Conservation (phyloP, 2,797 vertebrate species). For the Brachyrhaphis roseni region DNA sequence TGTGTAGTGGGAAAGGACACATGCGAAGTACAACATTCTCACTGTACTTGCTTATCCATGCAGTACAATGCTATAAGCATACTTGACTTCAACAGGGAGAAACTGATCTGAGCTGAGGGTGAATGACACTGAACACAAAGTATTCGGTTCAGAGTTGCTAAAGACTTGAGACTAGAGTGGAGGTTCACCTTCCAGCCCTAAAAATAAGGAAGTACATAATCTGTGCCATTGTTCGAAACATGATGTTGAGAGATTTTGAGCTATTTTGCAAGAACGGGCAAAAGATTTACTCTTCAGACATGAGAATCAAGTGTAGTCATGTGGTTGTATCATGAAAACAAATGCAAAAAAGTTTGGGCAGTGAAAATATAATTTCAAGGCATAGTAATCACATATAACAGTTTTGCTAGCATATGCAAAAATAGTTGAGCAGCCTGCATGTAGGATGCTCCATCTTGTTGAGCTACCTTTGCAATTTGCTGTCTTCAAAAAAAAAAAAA, state of each 20-base stretch:
- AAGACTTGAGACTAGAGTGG: not conserved
- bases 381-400: not conserved
- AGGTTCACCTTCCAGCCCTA: not conserved
- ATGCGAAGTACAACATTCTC: not conserved
- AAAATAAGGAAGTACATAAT: not conserved
- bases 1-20: not conserved
- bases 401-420: not conserved
- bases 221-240: not conserved
- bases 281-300: not conserved
- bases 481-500: not conserved
- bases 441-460: constrained; percentile 13
- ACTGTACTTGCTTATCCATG: not conserved
- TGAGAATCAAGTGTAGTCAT: not conserved
- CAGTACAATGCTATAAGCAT: not conserved
- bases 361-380: not conserved
- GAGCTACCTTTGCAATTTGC: not conserved
- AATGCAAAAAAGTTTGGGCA: not conserved
- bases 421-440: constrained; percentile 8
- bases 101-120: not conserved
- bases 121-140: not conserved
- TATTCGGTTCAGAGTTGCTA: not conserved
- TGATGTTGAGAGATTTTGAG: not conserved
- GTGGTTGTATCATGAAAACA: not conserved
- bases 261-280: not conserved
- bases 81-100: not conserved